Percentiles rank a stretch among this genome's conserved stretches.
Conservation (phyloP, 2,113 vertebrate genomes). For the Proterorhinus semilunaris region DNA sequence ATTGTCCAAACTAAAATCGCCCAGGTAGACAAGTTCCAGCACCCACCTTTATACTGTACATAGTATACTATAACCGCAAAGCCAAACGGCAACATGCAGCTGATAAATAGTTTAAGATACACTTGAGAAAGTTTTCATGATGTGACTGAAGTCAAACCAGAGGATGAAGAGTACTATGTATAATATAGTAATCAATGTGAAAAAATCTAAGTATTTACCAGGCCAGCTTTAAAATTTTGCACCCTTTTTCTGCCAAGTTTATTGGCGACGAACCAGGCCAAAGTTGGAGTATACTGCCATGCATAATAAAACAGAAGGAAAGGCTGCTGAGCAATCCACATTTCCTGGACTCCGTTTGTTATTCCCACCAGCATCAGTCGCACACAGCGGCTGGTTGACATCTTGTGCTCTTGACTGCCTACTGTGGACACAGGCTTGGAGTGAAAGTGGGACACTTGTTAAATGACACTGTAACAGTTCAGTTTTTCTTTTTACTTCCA, state of each 20-base stretch:
- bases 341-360: constrained; percentile 86
- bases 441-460: background rate
- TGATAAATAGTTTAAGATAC: no score
- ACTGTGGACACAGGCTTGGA: constrained; percentile 50
- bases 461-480: background rate
- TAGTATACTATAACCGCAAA: no score
- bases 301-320: constrained; percentile 81
- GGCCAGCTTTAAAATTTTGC: constrained; percentile 86
- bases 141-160: no score
- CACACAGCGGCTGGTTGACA: constrained; percentile 85
- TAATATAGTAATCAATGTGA: no score
- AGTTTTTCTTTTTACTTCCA: background rate
- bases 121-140: no score
- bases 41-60: no score
- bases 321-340: constrained; percentile 89
- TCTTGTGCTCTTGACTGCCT: constrained; percentile 84
- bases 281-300: constrained; percentile 90
- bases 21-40: no score
- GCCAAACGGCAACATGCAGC: no score
- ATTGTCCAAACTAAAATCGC: no score
- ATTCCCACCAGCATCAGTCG: constrained; percentile 84
- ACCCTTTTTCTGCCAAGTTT: constrained; percentile 82
- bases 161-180: no score
- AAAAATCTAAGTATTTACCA: constrained; percentile 74
- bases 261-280: constrained; percentile 80